Percentiles rank a stretch among this genome's conserved stretches.
Evolutionary conservation across 2,888 invertebrate species (phyloP).

Genomic region (Philaethria dido): DNA sequence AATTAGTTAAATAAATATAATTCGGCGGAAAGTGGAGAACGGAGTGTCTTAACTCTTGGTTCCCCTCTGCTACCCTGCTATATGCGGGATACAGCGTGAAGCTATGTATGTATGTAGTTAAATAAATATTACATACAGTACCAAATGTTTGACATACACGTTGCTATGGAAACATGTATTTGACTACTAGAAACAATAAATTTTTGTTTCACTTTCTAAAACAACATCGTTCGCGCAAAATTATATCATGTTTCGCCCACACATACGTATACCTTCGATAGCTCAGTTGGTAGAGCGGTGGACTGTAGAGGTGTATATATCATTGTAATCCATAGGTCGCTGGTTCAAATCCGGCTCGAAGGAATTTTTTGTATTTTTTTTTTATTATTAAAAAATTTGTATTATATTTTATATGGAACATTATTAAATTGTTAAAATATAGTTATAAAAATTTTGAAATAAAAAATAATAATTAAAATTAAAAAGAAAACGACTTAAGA

Average conservation of each 20-base stretch:
- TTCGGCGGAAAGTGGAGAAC: too few species aligned
- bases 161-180: too few species aligned
- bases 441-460: too few species aligned
- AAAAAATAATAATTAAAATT: too few species aligned
- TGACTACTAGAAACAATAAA: neutral
- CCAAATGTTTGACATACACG: too few species aligned
- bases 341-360: conserved; percentile 86
- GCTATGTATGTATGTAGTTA: neutral
- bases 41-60: too few species aligned
- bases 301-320: conserved; percentile 60
- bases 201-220: conserved; percentile 7
- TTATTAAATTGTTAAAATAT: too few species aligned
- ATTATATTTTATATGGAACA: too few species aligned
- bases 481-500: too few species aligned
- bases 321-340: conserved; percentile 83
- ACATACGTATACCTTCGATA: conserved; percentile 63
- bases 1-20: too few species aligned
- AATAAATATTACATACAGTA: too few species aligned
- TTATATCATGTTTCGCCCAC: conserved; percentile 16
- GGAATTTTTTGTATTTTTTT: conserved; percentile 60
- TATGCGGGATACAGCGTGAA: neutral
- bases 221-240: neutral
- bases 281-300: conserved; percentile 78
- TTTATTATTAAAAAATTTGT: conserved; percentile 3
- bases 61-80: too few species aligned